Evolutionary conservation across 2,888 invertebrate genomes (phyloP).

Genomic region (Dyspetes luteomarginatus): DNA sequence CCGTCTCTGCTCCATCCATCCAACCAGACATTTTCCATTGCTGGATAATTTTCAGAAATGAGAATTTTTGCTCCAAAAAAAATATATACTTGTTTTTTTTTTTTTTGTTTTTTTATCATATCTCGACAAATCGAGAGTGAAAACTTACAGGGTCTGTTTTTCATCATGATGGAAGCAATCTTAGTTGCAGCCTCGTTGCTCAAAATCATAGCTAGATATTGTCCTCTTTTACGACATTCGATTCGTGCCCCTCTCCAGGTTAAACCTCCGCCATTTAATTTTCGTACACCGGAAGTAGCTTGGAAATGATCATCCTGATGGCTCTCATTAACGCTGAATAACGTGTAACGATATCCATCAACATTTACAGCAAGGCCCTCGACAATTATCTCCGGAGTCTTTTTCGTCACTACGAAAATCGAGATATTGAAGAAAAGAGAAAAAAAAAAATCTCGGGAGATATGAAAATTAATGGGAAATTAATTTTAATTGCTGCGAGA

Average conservation of each 20-base stretch:
- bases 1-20: constrained; percentile 67
- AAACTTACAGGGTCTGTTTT: constrained; percentile 66
- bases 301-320: constrained; percentile 37
- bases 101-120: too few species aligned
- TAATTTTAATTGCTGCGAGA: neutral
- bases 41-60: constrained; percentile 24
- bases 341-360: constrained; percentile 65
- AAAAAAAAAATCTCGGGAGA: neutral
- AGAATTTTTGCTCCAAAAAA: neutral
- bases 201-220: constrained; percentile 64
- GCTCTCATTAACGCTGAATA: constrained; percentile 59
- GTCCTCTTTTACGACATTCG: constrained; percentile 67
- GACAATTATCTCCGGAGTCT: constrained; percentile 34
- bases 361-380: constrained; percentile 48
- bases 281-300: constrained; percentile 45
- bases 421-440: neutral
- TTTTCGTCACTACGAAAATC: constrained; percentile 29
- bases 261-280: constrained; percentile 68
- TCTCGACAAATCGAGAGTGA: neutral
- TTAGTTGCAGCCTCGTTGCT: constrained; percentile 64
- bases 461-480: neutral
- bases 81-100: too few species aligned
- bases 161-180: constrained; percentile 67
- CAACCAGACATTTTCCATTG: constrained; percentile 69
- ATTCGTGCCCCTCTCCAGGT: constrained; percentile 64